Evolutionary conservation across 2,888 invertebrate species (phyloP).

Genomic region (Lacanobia wlatinum): DNA sequence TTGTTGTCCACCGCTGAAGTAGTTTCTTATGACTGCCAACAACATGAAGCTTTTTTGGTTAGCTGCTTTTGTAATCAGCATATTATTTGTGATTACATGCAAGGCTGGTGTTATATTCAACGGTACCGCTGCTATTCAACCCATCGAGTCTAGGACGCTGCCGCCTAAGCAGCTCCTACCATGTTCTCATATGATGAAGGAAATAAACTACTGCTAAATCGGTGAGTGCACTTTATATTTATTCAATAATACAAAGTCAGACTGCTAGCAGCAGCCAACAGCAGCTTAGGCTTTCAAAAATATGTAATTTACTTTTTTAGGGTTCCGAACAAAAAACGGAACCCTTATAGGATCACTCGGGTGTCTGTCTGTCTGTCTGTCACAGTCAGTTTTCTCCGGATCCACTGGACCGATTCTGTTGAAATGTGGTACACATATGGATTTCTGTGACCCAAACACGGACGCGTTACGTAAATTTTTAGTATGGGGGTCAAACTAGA

Average conservation of each 20-base stretch:
- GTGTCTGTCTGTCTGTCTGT: too few relatives aligned
- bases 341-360: too few relatives aligned
- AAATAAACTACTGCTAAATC: not conserved
- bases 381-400: too few relatives aligned
- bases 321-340: too few relatives aligned
- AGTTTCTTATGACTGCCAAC: not conserved
- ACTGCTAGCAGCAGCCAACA: too few relatives aligned
- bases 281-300: too few relatives aligned
- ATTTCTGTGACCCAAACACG: too few relatives aligned
- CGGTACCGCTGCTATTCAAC: not conserved
- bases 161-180: not conserved
- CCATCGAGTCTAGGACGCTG: not conserved
- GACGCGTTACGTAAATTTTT: too few relatives aligned
- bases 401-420: too few relatives aligned
- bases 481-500: too few relatives aligned
- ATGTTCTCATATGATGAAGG: not conserved
- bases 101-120: not conserved
- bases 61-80: not conserved
- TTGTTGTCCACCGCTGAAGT: not conserved
- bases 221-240: not conserved
- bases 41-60: constrained; percentile 7
- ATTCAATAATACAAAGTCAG: not conserved
- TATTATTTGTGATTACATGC: not conserved
- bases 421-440: too few relatives aligned
- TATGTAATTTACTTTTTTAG: too few relatives aligned